phyloP scores from a whole-genome alignment of 1,140 invertebrate species.

The Bombus consobrinus region DNA sequence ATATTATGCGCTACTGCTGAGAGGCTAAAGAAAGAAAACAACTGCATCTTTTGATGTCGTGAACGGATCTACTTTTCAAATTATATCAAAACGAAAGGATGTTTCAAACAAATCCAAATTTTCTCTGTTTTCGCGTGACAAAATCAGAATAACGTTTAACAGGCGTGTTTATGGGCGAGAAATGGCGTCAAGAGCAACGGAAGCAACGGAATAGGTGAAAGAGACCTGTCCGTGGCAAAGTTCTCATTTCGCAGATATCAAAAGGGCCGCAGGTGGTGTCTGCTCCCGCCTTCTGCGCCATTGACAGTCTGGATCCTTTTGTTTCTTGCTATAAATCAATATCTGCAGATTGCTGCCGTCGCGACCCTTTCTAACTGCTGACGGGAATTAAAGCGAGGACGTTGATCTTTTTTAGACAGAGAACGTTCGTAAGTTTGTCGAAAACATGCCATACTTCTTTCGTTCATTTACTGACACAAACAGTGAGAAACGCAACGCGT shows the following conservation, averaged over 20 bases:
- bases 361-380: not conserved
- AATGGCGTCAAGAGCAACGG: not conserved
- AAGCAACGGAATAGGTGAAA: not conserved
- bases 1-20: not conserved
- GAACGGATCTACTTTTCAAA: conserved; percentile 6
- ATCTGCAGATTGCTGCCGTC: conserved; percentile 49
- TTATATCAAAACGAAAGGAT: not conserved
- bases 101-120: conserved; percentile 9
- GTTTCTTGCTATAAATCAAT: conserved; percentile 59
- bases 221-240: conserved; percentile 46
- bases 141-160: conserved; percentile 38
- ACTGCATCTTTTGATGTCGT: conserved; percentile 8
- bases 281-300: conserved; percentile 23
- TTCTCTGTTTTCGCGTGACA: conserved; percentile 15
- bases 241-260: conserved; percentile 54
- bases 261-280: conserved; percentile 49
- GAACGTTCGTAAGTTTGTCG: not conserved
- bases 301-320: conserved; percentile 47
- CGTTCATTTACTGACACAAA: no score
- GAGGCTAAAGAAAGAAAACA: not conserved
- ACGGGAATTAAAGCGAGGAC: conserved; percentile 23
- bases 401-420: conserved; percentile 3
- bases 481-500: no score
- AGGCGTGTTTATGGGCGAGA: not conserved
- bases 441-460: not conserved